Base-by-base conservation (phyloP, 2,113 vertebrate species). In the Catharus minimus region DNA sequence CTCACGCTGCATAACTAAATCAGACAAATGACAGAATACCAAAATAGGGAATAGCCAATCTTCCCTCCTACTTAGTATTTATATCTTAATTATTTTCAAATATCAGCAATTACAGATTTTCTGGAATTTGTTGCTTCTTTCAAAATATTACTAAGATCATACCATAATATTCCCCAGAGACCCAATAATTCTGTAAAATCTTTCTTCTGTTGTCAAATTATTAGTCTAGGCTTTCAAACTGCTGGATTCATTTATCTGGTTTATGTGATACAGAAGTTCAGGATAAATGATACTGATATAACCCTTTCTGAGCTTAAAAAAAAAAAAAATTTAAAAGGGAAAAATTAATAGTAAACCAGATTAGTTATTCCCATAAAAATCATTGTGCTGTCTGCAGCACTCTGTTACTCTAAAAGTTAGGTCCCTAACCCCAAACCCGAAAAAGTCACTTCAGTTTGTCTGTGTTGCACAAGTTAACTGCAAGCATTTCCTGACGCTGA, bases 401-500 rank as follows among this genome's bases (percentile, higher is more conserved):
- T 24, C 41, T 26, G 4, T 44, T 81, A 24, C 13, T 71, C 57
- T 66, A 33, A 68, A 90, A 93, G 66, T 26, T 38, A 78, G 38
- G 56, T 82, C 68, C 30, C 44, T 67, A 32, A 23, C 46, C 61
- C 33, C 4, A 4, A 92, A 80, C 39, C 74, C 9, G 13, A 87
- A 86, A 90, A 46, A 88, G 86, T 78, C 83, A 43, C 46, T 95
- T 94, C 84, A 86, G 64, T 79, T 73, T 83, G 72, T 82, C 89
- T 50, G 68, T 33, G 60, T 82, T 75, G 92, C 74, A 57, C 50
- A 78, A 96, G 86, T 94, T 91, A 92, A 83, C 69, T 77, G 66
- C 81, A 90, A 78, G 88, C 86, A 82, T 92, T 96, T 92, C 91
- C 95, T 94, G 88, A 94, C 61, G 82, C 60, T 71, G 72, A 89